phyloP scores from a whole-genome alignment of 2,797 vertebrate genomes.

The Pterois miles region DNA sequence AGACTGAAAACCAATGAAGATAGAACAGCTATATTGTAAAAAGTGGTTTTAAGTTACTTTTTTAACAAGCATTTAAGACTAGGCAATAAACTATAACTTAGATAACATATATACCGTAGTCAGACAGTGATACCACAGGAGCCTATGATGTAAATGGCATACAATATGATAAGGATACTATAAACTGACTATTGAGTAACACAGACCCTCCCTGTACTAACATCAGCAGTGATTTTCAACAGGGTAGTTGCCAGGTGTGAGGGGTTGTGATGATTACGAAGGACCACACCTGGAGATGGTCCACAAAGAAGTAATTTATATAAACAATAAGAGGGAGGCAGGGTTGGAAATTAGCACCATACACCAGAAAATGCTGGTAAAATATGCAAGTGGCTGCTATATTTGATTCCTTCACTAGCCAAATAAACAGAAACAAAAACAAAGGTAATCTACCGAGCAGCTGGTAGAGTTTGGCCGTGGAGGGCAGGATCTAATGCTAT shows the following conservation, averaged over 20 bases:
- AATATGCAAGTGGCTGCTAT: too few species aligned
- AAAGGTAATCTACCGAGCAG: too few species aligned
- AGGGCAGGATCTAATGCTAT: neutral
- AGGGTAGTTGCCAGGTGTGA: neutral
- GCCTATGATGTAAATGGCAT: neutral
- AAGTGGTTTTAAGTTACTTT: neutral
- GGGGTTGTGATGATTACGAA: neutral
- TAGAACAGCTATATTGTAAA: neutral
- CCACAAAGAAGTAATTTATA: neutral
- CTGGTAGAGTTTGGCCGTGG: too few species aligned
- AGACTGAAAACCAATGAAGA: conserved; percentile 10
- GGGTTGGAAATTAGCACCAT: too few species aligned
- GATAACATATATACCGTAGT: neutral
- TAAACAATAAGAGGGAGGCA: neutral
- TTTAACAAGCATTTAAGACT: neutral
- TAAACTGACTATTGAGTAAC: conserved; percentile 1
- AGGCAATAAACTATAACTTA: neutral
- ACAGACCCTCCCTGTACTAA: neutral
- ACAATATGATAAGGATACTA: neutral
- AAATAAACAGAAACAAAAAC: too few species aligned
- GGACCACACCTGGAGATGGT: neutral
- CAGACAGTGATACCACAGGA: neutral
- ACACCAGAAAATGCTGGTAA: too few species aligned
- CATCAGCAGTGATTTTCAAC: neutral
- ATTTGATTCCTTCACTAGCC: too few species aligned